Evolutionary conservation across 2,888 invertebrate genomes (phyloP), one percentile per base, ranked within the genome.

Genomic region (Metopia argyrocephala): DNA sequence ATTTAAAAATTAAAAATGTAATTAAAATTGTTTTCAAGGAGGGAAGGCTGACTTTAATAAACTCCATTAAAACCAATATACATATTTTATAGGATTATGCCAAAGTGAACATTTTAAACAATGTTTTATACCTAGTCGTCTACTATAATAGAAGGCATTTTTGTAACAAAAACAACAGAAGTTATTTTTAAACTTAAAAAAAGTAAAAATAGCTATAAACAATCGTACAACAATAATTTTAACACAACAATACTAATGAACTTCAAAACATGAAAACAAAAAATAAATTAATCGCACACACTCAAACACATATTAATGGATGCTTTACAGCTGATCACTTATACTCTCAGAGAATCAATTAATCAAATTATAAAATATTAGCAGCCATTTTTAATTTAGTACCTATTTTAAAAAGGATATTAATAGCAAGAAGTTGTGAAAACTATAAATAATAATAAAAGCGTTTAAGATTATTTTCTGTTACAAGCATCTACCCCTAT

Each of bases 121-220:
- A 65, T 28, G 27, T 18, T 45, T 56, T 38, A 7, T 38, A 28
- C 25, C n/a, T 56, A 61, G 21, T 68, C 69, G n/a, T 70, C 38
- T 57, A 31, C 75, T 70, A 71, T 68, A 68, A 76, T 48, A 75
- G 46, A 5, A 52, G 18, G 27, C 20, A 31, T 74, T 18, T 20
- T 48, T 66, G 20, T 38, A 9, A 45, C 64, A 76, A 76, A 69
- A 62, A 46, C 62, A 62, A 46, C 25, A 12, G 46, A 76, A 68
- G 68, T 74, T 74, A 80, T 76, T 73, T 74, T 73, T 70, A 78
- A 81, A 45, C 76, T 59, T 52, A 73, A 76, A 70, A 23, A 61
- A 71, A 61, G 66, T 59, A 61, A 62, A 69, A 70, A 66, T 31
- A 54, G 54, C 50, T 54, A 52, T 6, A 69, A 71, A 52, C n/a